Conservation (phyloP, 92 coral and sea anemone genomes). For the Palythoa grandiflora region DNA sequence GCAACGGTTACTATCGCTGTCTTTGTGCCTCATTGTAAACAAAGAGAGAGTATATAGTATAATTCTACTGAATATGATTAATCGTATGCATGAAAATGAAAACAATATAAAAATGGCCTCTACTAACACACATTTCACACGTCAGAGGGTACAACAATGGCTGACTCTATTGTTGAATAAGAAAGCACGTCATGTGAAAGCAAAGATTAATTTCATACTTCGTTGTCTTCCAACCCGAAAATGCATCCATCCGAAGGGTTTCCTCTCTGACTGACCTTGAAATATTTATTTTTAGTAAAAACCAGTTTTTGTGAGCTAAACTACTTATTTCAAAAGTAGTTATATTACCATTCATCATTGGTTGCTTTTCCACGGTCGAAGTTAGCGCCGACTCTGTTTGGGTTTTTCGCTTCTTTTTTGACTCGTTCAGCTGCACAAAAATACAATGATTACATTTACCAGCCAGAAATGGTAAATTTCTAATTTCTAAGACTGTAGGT, state of each 20-base stretch:
- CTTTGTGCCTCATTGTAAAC: too few species aligned
- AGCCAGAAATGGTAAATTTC: background rate
- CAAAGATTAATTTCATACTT: background rate
- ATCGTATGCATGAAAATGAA: too few species aligned
- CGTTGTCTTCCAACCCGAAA: background rate
- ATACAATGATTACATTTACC: background rate
- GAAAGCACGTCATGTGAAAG: background rate
- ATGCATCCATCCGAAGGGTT: too few species aligned
- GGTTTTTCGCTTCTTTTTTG: slow-evolving; percentile 85
- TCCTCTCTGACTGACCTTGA: too few species aligned
- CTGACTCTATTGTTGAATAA: too few species aligned
- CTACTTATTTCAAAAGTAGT: background rate
- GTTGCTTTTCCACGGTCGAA: slow-evolving; percentile 88
- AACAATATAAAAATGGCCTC: too few species aligned
- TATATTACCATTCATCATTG: slow-evolving; percentile 85
- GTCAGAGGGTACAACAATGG: too few species aligned
- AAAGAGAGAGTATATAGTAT: too few species aligned
- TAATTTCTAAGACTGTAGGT: background rate
- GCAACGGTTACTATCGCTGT: too few species aligned
- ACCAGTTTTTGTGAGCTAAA: background rate
- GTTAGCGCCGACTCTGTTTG: slow-evolving; percentile 97
- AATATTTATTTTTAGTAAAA: too few species aligned
- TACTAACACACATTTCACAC: too few species aligned
- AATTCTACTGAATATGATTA: too few species aligned
- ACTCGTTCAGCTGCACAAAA: slow-evolving; percentile 72